phyloP scores from a whole-genome alignment of 2,113 vertebrate species.

The Bubalus kerabau region DNA sequence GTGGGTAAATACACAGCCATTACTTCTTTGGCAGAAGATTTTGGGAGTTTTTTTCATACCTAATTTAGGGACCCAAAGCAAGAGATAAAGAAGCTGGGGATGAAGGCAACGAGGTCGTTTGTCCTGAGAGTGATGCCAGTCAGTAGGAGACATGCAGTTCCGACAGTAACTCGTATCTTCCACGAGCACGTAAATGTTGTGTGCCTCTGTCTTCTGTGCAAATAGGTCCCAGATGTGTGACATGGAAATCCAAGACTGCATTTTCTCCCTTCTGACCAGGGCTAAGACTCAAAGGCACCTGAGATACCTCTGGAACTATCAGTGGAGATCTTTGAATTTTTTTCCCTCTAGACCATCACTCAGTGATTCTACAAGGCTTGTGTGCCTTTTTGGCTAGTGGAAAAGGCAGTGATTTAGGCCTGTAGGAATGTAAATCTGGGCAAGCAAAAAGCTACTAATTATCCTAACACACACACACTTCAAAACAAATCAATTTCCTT shows the following conservation, averaged over 20 bases:
- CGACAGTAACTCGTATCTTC: neutral
- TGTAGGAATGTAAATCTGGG: neutral
- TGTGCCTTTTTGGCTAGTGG: neutral
- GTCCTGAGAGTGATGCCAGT: neutral
- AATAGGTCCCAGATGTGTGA: neutral
- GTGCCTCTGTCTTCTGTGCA: neutral
- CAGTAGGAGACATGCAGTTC: neutral
- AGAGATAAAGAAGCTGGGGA: neutral
- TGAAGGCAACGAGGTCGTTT: neutral
- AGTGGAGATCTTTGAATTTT: neutral
- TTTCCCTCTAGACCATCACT: neutral
- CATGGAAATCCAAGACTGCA: neutral
- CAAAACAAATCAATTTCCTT: neutral
- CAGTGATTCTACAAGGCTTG: neutral
- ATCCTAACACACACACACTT: neutral
- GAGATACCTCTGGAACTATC: neutral
- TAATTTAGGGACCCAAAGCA: neutral
- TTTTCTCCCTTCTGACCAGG: neutral
- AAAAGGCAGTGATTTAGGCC: neutral
- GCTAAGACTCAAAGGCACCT: neutral
- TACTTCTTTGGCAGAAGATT: neutral
- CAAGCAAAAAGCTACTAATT: neutral
- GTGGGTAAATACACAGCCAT: neutral
- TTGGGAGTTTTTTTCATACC: neutral
- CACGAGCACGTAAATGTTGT: neutral